phyloP scores from a whole-genome alignment of 1,140 invertebrate genomes.

The Drosophila melanica region DNA sequence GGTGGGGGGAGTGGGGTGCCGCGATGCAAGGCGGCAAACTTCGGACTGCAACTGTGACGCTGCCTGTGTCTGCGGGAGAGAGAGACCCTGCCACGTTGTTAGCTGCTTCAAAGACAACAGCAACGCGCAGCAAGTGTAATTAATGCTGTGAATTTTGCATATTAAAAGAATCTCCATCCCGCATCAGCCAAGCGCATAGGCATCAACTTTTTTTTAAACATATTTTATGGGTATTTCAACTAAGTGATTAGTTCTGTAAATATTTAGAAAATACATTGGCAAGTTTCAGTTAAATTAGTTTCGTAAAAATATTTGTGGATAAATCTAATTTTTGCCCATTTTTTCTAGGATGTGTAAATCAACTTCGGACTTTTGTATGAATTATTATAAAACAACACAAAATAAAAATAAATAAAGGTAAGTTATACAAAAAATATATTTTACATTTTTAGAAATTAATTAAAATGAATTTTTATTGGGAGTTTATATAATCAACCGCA shows the following conservation, averaged over 20 bases:
- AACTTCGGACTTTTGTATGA: too few species aligned
- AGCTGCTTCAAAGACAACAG: conserved; percentile 76
- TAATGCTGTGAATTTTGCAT: conserved; percentile 81
- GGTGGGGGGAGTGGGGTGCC: too few species aligned
- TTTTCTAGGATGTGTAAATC: too few species aligned
- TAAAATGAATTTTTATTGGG: too few species aligned
- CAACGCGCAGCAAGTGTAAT: conserved; percentile 75
- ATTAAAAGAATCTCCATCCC: conserved; percentile 70
- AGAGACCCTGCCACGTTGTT: conserved; percentile 63
- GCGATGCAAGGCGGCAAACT: conserved; percentile 16
- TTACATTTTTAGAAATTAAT: too few species aligned
- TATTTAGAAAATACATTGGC: background rate
- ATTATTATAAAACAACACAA: too few species aligned
- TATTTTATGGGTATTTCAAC: background rate
- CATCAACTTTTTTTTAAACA: conserved; percentile 28
- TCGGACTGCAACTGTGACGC: conserved; percentile 27
- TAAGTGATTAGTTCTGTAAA: background rate
- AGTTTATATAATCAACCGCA: too few species aligned
- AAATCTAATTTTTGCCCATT: too few species aligned
- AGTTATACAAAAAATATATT: too few species aligned
- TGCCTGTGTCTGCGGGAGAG: conserved; percentile 12
- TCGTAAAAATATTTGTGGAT: too few species aligned
- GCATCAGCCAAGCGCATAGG: conserved; percentile 40
- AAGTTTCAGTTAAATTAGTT: too few species aligned
- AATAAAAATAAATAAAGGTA: too few species aligned